Evolutionary conservation across 1,140 invertebrate genomes (phyloP).

Genomic region (Plectrocnemia conspersa): DNA sequence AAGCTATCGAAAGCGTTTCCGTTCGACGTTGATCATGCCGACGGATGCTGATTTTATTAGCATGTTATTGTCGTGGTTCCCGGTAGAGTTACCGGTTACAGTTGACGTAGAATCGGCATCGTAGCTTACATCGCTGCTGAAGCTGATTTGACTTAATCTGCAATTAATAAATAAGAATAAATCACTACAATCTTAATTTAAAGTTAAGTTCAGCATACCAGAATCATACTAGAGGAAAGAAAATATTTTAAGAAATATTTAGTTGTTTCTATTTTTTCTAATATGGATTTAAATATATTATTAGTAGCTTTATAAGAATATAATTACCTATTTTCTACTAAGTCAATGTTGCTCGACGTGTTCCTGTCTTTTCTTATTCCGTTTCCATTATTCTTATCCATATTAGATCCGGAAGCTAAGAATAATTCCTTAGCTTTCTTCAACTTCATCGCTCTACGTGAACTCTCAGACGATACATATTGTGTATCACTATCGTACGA

Average conservation of each 20-base stretch:
- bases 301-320: background rate
- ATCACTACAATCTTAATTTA: background rate
- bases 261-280: background rate
- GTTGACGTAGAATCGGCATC: constrained; percentile 32
- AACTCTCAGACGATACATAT: background rate
- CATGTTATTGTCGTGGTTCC: constrained; percentile 37
- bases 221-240: background rate
- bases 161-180: constrained; percentile 17
- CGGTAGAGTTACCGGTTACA: constrained; percentile 33
- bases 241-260: background rate
- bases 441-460: constrained; percentile 40
- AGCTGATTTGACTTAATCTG: constrained; percentile 55
- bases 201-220: background rate
- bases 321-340: constrained; percentile 31
- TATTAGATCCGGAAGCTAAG: constrained; percentile 33
- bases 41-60: constrained; percentile 65
- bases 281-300: background rate
- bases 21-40: constrained; percentile 65
- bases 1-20: constrained; percentile 53
- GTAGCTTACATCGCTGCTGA: constrained; percentile 53
- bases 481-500: constrained; percentile 9
- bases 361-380: constrained; percentile 19
- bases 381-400: background rate
- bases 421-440: constrained; percentile 52
- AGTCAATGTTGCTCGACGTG: constrained; percentile 28